Evolutionary conservation across 2,888 invertebrate species (phyloP), one percentile per base, ranked within the genome.

Genomic region (Invenusta paracnida): DNA sequence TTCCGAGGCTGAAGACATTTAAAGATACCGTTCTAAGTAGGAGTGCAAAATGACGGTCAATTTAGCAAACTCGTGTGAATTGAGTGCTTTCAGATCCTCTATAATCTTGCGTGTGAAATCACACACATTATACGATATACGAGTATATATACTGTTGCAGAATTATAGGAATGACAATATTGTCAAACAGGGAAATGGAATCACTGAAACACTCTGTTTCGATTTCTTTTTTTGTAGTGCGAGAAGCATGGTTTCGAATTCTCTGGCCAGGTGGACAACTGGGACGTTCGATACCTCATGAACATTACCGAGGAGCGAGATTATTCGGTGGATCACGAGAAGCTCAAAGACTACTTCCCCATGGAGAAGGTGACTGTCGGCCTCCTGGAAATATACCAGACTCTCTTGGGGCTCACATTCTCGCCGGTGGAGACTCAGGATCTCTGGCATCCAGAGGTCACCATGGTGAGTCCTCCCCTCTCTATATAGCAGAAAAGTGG

Each of bases 291-390:
- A 0, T 93, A 92, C 89, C 92, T 91, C 89, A 92, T 91, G 90
- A 91, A 90, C 17, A 89, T 91, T 89, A 89, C 91, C 0, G 92
- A 93, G 88, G 92, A 92, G 88, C 90, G 90, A 85, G 89, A 91
- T 86, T 93, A 92, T 89, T 90, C 92, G 30, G 92, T 93, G 0
- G 92, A 93, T 88, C 92, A 92, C 85, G 90, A 92, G 84, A 90
- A 90, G 87, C 89, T 93, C 27, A 92, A 91, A 87, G 91, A 92
- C 87, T 93, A 92, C 88, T 93, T 93, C 88, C 92, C 93, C 0
- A 88, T 93, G 88, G 89, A 91, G 13, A 89, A 90, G n/a, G 93
- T 93, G 27, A 93, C 92, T 1, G 89, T 90, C 84, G 92, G 92
- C 25, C 89, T 93, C 48, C 89, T 93, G 73, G 89, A 90, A 13